Evolutionary conservation across 2,888 invertebrate species (phyloP).

Genomic region (Athalia rosae): DNA sequence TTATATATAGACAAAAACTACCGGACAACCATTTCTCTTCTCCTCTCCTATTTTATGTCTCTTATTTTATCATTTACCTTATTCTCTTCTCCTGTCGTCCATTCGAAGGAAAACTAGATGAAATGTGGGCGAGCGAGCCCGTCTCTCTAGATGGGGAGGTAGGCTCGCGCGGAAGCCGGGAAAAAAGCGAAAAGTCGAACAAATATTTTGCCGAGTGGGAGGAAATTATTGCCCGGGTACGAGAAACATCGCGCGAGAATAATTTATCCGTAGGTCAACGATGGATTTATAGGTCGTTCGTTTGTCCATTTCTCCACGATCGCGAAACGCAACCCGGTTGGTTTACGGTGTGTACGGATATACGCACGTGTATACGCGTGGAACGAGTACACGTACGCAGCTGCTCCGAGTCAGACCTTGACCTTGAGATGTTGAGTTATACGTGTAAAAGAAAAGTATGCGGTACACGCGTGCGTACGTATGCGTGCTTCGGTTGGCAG

Average conservation of each 20-base stretch:
- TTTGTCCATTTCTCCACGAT: background rate
- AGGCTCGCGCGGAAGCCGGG: no score
- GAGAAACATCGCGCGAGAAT: no score
- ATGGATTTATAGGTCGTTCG: background rate
- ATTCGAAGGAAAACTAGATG: constrained; percentile 12
- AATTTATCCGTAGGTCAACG: no score
- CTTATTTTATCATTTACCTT: no score
- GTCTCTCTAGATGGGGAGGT: background rate
- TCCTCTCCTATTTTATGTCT: no score
- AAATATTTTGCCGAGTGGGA: no score
- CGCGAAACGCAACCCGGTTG: background rate
- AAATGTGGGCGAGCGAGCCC: constrained; percentile 14
- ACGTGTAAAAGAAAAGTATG: constrained; percentile 40
- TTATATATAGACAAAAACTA: constrained; percentile 27
- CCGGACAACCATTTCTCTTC: constrained; percentile 20
- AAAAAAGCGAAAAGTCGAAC: no score
- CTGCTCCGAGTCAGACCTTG: constrained; percentile 53
- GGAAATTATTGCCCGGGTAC: no score
- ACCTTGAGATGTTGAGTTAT: constrained; percentile 51
- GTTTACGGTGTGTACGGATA: background rate
- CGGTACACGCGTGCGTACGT: constrained; percentile 18
- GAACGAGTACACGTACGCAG: constrained; percentile 45
- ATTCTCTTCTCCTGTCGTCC: background rate
- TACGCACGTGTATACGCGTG: background rate
- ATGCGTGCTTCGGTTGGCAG: constrained; percentile 23